Conservation (phyloP, 2,797 vertebrate species). For the Anomalospiza imberbis region DNA sequence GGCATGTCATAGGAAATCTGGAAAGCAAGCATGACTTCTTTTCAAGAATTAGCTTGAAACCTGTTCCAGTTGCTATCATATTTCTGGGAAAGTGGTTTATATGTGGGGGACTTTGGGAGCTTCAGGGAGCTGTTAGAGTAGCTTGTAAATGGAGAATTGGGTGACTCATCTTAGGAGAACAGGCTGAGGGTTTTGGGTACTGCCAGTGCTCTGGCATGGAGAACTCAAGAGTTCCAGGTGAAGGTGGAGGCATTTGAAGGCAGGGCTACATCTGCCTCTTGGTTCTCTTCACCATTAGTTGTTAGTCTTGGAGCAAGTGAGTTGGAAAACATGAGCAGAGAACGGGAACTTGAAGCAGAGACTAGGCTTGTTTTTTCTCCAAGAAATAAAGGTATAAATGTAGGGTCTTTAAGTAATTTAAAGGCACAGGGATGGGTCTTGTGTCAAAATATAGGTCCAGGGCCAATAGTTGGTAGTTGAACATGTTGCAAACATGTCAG, state of each 20-base stretch:
- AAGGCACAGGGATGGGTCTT: background rate
- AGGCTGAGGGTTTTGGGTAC: background rate
- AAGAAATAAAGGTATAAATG: background rate
- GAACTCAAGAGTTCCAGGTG: background rate
- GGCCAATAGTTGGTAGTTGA: background rate
- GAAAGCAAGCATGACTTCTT: background rate
- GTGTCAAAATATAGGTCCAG: background rate
- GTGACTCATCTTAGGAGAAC: background rate
- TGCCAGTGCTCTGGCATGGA: background rate
- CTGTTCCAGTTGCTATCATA: background rate
- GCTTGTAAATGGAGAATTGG: background rate
- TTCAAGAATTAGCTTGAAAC: background rate
- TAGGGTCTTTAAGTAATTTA: background rate
- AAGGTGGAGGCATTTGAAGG: background rate
- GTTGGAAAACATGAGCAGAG: background rate
- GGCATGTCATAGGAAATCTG: background rate
- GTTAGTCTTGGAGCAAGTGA: background rate
- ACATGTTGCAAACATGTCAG: fast-evolving
- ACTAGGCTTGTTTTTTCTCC: background rate
- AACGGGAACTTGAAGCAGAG: background rate
- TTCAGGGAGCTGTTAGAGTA: background rate
- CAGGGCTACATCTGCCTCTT: background rate
- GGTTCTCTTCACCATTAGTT: background rate
- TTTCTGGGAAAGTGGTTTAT: background rate
- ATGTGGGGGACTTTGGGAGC: background rate